phyloP scores from a whole-genome alignment of 2,113 vertebrate species.

The Heterotis niloticus region DNA sequence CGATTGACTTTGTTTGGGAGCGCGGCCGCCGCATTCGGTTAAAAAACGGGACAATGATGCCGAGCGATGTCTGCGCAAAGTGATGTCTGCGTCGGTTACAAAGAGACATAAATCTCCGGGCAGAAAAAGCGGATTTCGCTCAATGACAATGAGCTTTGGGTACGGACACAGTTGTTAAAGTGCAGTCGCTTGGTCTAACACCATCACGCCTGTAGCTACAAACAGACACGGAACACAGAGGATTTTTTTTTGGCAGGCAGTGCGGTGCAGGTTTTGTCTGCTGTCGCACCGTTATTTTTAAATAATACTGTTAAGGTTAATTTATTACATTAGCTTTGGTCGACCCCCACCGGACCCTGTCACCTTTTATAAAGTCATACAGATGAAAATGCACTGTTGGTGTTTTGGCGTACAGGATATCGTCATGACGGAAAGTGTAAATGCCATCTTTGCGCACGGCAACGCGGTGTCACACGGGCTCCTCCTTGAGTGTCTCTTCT shows the following conservation, averaged over 20 bases:
- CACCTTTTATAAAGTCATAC: neutral
- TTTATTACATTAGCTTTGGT: neutral
- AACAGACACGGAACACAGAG: too few relatives aligned
- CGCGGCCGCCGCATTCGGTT: neutral
- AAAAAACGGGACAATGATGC: neutral
- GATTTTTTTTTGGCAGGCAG: too few relatives aligned
- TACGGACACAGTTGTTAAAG: too few relatives aligned
- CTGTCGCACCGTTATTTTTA: neutral
- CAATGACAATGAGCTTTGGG: too few relatives aligned
- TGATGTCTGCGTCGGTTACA: too few relatives aligned
- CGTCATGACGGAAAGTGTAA: slow-evolving; percentile 29
- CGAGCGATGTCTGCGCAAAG: too few relatives aligned
- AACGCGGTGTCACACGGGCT: slow-evolving; percentile 31
- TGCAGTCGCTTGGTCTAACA: neutral
- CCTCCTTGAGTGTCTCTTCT: slow-evolving; percentile 12
- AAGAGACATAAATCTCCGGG: too few relatives aligned
- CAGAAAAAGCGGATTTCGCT: too few relatives aligned
- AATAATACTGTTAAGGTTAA: slow-evolving; percentile 18
- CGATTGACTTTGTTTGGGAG: slow-evolving; percentile 30
- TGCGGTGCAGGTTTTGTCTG: too few relatives aligned
- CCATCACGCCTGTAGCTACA: neutral
- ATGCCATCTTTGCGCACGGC: slow-evolving; percentile 29
- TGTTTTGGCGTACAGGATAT: slow-evolving; percentile 22
- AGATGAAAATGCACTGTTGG: neutral
- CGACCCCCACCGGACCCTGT: slow-evolving; percentile 6